These are phyloP conservation scores for Bucco capensis DNA, from an alignment of 2,113 vertebrate species.

Conservation along the genomic window DNA sequence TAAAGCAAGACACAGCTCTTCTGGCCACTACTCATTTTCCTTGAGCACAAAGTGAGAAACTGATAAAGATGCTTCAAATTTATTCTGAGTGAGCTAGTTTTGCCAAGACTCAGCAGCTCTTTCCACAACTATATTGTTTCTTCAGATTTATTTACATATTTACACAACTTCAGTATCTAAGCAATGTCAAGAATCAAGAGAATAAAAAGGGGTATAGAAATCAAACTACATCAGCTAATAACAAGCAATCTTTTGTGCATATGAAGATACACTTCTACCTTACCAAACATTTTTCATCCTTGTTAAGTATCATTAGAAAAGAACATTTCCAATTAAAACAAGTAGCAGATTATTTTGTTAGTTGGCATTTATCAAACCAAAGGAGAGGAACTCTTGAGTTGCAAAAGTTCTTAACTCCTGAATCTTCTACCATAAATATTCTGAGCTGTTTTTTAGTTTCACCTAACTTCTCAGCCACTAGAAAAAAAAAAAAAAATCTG, in stretches of 20 bases:
- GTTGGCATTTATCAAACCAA: background rate
- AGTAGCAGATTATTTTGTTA: background rate
- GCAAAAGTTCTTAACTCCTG: background rate
- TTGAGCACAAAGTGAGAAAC: background rate
- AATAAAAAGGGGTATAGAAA: background rate
- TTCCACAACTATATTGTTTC: background rate
- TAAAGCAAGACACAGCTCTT: background rate
- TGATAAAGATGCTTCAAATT: background rate
- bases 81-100: background rate
- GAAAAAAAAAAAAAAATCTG: background rate
- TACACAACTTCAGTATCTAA: background rate
- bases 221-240: background rate
- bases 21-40: background rate
- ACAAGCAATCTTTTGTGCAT: background rate
- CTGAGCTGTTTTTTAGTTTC: background rate
- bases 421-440: background rate
- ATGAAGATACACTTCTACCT: background rate
- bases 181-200: background rate
- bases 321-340: background rate
- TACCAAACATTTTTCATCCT: background rate
- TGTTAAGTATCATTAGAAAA: background rate
- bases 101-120: background rate
- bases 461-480: background rate
- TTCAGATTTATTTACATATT: background rate
- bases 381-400: background rate